Conservation (phyloP, 1,140 invertebrate species). For the Drosophila pectinifera region DNA sequence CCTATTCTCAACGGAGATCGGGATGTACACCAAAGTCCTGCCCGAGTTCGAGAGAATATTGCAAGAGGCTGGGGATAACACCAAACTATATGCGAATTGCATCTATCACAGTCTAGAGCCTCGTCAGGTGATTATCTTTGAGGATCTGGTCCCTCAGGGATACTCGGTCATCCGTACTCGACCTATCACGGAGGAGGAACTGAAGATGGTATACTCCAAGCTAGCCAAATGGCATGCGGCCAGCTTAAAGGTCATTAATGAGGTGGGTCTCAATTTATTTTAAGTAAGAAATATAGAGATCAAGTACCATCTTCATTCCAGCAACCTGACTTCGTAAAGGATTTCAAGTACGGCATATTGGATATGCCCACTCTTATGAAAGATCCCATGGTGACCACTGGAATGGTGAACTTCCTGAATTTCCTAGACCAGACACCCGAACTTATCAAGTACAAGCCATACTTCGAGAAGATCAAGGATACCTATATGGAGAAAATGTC, state of each 20-base stretch:
- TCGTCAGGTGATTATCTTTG: slow-evolving; percentile 60
- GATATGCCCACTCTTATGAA: slow-evolving; percentile 15
- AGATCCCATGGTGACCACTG: slow-evolving; percentile 36
- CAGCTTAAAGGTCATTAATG: slow-evolving; percentile 58
- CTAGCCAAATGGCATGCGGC: slow-evolving; percentile 73
- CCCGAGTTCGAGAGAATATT: slow-evolving; percentile 68
- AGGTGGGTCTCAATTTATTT: slow-evolving; percentile 8
- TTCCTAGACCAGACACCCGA: slow-evolving; percentile 38
- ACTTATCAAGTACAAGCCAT: slow-evolving; percentile 41
- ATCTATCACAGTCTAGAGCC: slow-evolving; percentile 60
- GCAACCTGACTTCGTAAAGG: slow-evolving; percentile 41
- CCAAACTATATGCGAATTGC: slow-evolving; percentile 40
- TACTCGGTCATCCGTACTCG: slow-evolving; percentile 50
- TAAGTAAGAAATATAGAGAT: too few species aligned
- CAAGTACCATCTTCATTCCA: too few species aligned
- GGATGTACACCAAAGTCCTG: slow-evolving; percentile 60
- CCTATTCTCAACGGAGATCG: slow-evolving; percentile 70
- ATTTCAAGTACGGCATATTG: slow-evolving; percentile 44
- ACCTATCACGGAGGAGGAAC: slow-evolving; percentile 30
- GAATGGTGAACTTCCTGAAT: slow-evolving; percentile 45
- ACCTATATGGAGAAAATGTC: slow-evolving; percentile 1
- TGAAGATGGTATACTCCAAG: slow-evolving; percentile 35
- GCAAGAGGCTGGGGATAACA: slow-evolving; percentile 47
- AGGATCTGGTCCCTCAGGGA: slow-evolving; percentile 62
- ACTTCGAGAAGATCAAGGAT: slow-evolving; percentile 44